These are phyloP conservation scores for Galbula dea DNA, from an alignment of 2,113 vertebrate species.

Conservation along the genomic window DNA sequence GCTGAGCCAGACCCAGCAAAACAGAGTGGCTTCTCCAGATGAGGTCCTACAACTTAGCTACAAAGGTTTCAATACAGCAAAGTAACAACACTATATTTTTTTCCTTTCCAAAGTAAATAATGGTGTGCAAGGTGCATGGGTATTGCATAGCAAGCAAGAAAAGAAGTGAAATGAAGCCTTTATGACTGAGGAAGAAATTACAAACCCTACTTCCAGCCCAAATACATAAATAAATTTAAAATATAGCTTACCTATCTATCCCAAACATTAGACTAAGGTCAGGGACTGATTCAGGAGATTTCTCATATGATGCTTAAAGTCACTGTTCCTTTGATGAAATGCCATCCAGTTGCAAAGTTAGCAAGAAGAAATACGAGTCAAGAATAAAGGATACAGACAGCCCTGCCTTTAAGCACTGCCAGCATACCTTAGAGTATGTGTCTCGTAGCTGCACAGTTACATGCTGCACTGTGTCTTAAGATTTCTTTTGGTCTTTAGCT, in stretches of 20 bases:
- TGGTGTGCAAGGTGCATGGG: neutral
- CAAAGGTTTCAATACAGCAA: neutral
- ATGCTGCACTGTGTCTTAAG: neutral
- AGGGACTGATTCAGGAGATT: neutral
- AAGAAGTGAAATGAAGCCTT: neutral
- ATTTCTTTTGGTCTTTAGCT: neutral
- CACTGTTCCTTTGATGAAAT: neutral
- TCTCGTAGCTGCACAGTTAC: neutral
- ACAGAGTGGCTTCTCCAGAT: conserved; percentile 12
- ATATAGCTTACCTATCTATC: neutral
- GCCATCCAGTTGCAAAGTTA: neutral
- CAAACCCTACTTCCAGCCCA: neutral
- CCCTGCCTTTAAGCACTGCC: neutral
- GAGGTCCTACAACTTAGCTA: neutral
- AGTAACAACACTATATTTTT: neutral
- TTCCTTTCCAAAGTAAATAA: neutral
- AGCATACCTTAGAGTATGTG: neutral
- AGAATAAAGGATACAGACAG: neutral
- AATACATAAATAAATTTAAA: neutral
- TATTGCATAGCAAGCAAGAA: neutral
- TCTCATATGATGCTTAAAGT: neutral
- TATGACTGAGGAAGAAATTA: neutral
- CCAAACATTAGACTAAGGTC: neutral
- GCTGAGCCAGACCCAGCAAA: neutral
- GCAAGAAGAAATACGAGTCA: neutral